Base-by-base conservation (phyloP, 2,113 vertebrate genomes). In the Neolamprologus cancellatus region DNA sequence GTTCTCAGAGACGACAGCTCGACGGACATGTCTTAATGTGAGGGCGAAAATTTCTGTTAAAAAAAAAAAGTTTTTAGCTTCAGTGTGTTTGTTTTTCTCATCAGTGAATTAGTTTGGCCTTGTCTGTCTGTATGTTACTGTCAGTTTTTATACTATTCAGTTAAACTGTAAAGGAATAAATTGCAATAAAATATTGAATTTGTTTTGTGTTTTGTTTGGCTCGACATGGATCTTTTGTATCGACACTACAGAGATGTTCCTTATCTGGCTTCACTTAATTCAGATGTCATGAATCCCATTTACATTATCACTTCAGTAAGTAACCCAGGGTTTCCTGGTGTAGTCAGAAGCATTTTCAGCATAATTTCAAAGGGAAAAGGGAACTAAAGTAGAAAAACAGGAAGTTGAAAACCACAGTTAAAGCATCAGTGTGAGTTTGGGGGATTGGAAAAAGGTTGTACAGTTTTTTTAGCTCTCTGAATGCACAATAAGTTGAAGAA, bases 141-240 rank as follows among this genome's bases (percentile, higher is more conserved):
- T 92, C 90, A 52, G 84, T 93, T 93, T 94, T 94, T 94, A 94
- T 92, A 94, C 92, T 94, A 92, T 92, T 94, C 69, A 81, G 90
- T 93, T 95, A 82, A 89, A 92, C 90, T 94, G 92, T 96, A 92
- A 95, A 94, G 90, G 81, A 95, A 95, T 93, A 94, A 94, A 94
- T 95, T 95, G 91, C 94, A 95, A 96, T 95, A 95, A 95, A 95
- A 96, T 92, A 83, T 92, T 85, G 94, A 94, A 91, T 92, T 53
- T 32, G 8, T 23, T 82, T 66, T 7, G 28, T 15, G 64, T 46
- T 28, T 74, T 74, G 20, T 74, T 17, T 74, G 5, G 44, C 41
- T 76, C 23, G 0, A 25, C 20, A 18, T 30, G 25, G 23, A 12
- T 30, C 15, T 76, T 74, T 71, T 69, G 64, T 1, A 23, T 69